These are phyloP conservation scores for Orius insidiosus DNA, from an alignment of 1,140 invertebrate species.

Conservation along the genomic window DNA sequence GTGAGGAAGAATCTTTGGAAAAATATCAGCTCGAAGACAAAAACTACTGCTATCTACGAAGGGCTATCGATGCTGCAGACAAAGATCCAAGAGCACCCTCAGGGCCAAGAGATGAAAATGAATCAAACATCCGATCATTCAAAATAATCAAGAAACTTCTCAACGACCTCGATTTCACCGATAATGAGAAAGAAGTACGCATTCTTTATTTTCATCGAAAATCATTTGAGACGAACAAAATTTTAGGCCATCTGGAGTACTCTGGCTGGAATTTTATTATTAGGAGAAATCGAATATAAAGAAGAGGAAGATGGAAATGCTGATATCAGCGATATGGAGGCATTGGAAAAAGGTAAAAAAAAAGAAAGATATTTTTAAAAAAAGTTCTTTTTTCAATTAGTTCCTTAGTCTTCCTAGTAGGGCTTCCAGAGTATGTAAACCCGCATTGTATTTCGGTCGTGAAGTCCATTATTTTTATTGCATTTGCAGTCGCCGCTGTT, in stretches of 20 bases:
- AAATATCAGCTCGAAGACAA: conserved; percentile 47
- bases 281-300: conserved; percentile 66
- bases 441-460: too few relatives aligned
- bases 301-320: conserved; percentile 42
- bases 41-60: conserved; percentile 60
- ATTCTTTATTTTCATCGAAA: too few relatives aligned
- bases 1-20: conserved; percentile 37
- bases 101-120: conserved; percentile 27
- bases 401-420: too few relatives aligned
- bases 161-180: conserved; percentile 49
- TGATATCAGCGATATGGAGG: conserved; percentile 39
- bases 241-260: conserved; percentile 43
- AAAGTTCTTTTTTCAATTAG: too few relatives aligned
- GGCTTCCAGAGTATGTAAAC: too few relatives aligned
- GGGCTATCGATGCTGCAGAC: conserved; percentile 32
- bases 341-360: conserved; percentile 4
- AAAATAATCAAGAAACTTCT: conserved; percentile 40
- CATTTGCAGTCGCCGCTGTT: conserved; percentile 49
- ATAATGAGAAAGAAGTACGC: conserved; percentile 40
- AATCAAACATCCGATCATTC: conserved; percentile 41
- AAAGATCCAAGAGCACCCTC: conserved; percentile 27
- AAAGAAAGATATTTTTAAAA: too few relatives aligned
- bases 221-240: too few relatives aligned
- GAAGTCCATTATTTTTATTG: conserved; percentile 24
- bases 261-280: conserved; percentile 57